Base-by-base conservation (phyloP, 2,888 invertebrate genomes). In the Nemotelus nigrinus region DNA sequence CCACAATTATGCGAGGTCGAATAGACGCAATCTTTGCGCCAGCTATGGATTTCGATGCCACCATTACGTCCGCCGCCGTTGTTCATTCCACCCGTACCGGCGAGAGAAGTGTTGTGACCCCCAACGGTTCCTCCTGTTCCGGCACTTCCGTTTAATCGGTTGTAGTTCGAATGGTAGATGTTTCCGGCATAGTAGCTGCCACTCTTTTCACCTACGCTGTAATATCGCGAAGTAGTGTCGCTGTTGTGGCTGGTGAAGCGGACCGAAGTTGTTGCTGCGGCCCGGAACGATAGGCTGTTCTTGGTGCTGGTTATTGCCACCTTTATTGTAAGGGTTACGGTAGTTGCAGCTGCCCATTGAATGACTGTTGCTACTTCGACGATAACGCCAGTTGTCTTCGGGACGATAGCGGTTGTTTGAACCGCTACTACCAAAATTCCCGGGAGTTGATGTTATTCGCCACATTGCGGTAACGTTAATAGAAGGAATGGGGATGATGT, bases 1-100 rank as follows among this genome's bases (percentile, higher is more conserved):
- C 82, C 84, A 76, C 84, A 85, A 77, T 82, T 83, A 25, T 85
- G 84, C 72, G 83, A 83, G 44, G 83, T 82, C 45, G 84, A 82
- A 79, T 82, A 85, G 67, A 85, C 82, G 78, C 85, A 84, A 79
- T 87, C 85, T 79, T 87, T 85, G 3, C 87, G 86, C 87, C 87
- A 87, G 74, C 86, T 87, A 50, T 83, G 84, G 80, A 85, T 84
- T 77, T 83, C 83, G 57, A 80, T 80, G 55, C 80, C 80, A 67
- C 71, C 71, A 67, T 57, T 65, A 43, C 43, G 45, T 0, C 77
- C 74, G 58, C n/a, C n/a, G n/a, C 71, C 67, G 44, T 72, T 45
- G 44, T 64, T 55, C 8, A n/a, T 25, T 1, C 68, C 68, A 4
- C 4, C 7, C 8, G 53, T 7, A 3, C 45, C 67, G 5, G 64